Evolutionary conservation across 1,140 invertebrate species (phyloP), one percentile per base, ranked within the genome.

Genomic region (Phymastichus coffea): DNA sequence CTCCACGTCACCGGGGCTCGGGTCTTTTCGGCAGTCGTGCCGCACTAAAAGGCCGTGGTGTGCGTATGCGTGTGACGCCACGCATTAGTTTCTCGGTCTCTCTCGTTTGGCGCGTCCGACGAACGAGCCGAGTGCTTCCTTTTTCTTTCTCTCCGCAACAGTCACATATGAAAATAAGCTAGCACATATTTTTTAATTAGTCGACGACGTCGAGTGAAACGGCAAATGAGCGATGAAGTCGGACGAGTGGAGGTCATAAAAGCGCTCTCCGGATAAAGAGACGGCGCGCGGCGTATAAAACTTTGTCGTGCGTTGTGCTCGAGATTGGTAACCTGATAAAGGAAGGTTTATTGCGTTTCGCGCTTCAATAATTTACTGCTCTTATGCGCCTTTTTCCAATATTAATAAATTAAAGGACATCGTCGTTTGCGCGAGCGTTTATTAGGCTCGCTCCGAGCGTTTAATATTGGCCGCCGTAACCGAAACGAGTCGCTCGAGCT

Each of bases 161-260:
- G n/a, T n/a, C n/a, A 33, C 28, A 12, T 33, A 46, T 40, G 23
- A 38, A 60, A 60, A 52, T 35, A 19, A 48, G 55, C 35, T 20
- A 41, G 26, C 33, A 38, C 26, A 43, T 57, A 57, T 49, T 57
- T 57, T 57, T 57, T 49, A 57, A 57, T 57, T 57, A 57, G 25
- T 47, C 33, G 25, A 46, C 30, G 49, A 57, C 23, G 37, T 25
- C 44, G 30, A 33, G 28, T 33, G 17, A 23, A 44, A 53, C 30
- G 25, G 19, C 44, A 35, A 41, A 47, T 40, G 44, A 48, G 49
- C 40, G 35, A 59, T 59, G 20, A 53, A 59, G 33, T 44, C 38
- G 40, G 48, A 59, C 37, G 57, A 52, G 25, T 44, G 41, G 48
- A 46, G 48, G 30, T 55, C 41, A 48, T 61, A 55, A 55, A 61